phyloP scores from a whole-genome alignment of 92 coral and sea anemone species.

The Umimayanthus kanabou region DNA sequence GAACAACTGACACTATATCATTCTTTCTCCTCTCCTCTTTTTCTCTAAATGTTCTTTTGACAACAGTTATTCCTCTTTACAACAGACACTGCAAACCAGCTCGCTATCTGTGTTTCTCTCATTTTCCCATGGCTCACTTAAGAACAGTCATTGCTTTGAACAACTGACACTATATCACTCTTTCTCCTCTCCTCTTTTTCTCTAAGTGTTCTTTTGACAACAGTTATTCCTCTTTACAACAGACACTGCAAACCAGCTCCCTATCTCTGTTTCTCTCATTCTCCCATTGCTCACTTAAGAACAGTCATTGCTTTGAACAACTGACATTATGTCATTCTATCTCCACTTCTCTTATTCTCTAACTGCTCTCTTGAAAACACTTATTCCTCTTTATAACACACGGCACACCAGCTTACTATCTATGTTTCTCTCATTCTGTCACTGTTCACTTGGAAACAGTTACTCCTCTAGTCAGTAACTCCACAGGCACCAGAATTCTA shows the following conservation, averaged over 20 bases:
- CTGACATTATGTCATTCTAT: background rate
- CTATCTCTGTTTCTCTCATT: slow-evolving; percentile 57
- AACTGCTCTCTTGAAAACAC: no score
- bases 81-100: background rate
- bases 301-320: slow-evolving; percentile 32
- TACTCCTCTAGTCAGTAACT: background rate
- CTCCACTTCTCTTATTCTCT: no score
- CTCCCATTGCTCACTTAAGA: background rate
- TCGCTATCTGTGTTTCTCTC: slow-evolving; percentile 46
- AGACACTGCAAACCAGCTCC: background rate
- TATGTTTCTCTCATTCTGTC: slow-evolving; percentile 46
- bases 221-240: slow-evolving; percentile 40
- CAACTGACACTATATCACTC: no score
- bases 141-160: slow-evolving; percentile 47
- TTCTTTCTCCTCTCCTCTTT: slow-evolving; percentile 57
- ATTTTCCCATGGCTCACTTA: slow-evolving; percentile 57
- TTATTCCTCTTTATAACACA: no score
- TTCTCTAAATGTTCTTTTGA: slow-evolving; percentile 60
- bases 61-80: slow-evolving; percentile 53
- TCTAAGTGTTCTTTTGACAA: slow-evolving; percentile 61
- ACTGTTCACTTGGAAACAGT: slow-evolving; percentile 42
- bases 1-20: no score
- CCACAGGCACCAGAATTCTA: background rate
- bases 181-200: slow-evolving; percentile 62
- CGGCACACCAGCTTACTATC: slow-evolving; percentile 13